These are phyloP conservation scores for Dipodomys stephensi DNA, from an alignment of 2,113 vertebrate species.

Conservation along the genomic window DNA sequence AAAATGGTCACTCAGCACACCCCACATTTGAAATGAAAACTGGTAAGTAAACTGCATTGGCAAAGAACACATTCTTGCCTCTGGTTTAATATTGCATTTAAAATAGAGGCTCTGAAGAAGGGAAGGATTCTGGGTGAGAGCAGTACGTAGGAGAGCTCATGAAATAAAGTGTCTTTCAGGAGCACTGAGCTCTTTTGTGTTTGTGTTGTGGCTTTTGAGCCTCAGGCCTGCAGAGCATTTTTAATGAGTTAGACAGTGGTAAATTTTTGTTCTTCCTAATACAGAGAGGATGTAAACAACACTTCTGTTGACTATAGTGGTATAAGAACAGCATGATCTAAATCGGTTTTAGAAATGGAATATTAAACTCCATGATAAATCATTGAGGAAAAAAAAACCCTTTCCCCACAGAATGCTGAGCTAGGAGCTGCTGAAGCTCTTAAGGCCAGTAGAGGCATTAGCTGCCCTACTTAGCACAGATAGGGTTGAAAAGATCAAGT, in stretches of 20 bases:
- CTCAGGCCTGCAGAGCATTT: conserved; percentile 61
- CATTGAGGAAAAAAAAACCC: conserved; percentile 8
- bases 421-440: conserved; percentile 44
- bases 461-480: conserved; percentile 52
- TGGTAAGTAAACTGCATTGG: conserved; percentile 46
- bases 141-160: conserved; percentile 6
- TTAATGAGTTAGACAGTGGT: conserved; percentile 69
- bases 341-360: conserved; percentile 68
- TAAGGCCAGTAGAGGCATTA: conserved; percentile 36
- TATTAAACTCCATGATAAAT: conserved; percentile 70
- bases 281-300: conserved; percentile 63
- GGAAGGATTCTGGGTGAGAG: conserved; percentile 38
- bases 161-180: conserved; percentile 73
- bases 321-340: conserved; percentile 57
- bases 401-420: conserved; percentile 43
- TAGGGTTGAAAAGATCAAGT: conserved; percentile 56
- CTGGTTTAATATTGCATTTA: conserved; percentile 70
- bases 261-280: conserved; percentile 67
- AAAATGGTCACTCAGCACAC: conserved; percentile 41
- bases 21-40: conserved; percentile 66
- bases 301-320: conserved; percentile 50
- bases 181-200: conserved; percentile 41
- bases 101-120: conserved; percentile 52
- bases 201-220: conserved; percentile 68
- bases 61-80: conserved; percentile 45